Base-by-base conservation (phyloP, 2,888 invertebrate species). In the Hydrotaea diabolus region DNA sequence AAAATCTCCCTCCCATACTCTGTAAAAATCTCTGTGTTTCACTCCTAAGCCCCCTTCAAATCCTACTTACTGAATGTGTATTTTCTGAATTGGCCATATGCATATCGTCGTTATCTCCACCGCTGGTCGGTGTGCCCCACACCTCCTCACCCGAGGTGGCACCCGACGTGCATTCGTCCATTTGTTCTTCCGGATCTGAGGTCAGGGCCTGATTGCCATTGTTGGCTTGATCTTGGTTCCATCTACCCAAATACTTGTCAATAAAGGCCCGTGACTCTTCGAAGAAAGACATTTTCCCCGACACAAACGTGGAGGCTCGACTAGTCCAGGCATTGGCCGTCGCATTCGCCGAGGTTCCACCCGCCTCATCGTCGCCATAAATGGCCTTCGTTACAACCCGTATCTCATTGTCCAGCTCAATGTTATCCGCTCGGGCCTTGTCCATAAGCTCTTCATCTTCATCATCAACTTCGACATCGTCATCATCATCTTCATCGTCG, bases 71-170 rank as follows among this genome's bases (percentile, higher is more conserved):
- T 92, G 95, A 95, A 87, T 94, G 92, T 0, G 94, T 95, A 86
- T 95, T 95, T 89, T 96, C 96, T 43, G 95, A 95, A 90, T 95
- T 95, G 11, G 95, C 93, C 23, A 93, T 89, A 79, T 93, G 93
- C 88, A 96, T 95, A 86, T 96, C 96, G 87, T 96, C 96, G 86
- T 96, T 95, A 53, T 96, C 95, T 23, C 96, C 97, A 3, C 96
- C 96, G 87, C 97, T 97, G 0, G 97, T 97, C 3, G 97, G 97
- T 0, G 97, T 97, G 0, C 97, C 97, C 97, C 97, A 97, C 26
- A 97, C 95, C 89, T 97, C 97, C 91, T 97, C 97, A 0, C 96
- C 97, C 2, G 96, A 97, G 0, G 95, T 95, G 0, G 96, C 97
- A 0, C 96, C 97, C 62, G 97, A 97, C 0, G 96, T 96, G 89